Base-by-base conservation (phyloP, 2,797 vertebrate species). In the Adrianichthys oophorus region DNA sequence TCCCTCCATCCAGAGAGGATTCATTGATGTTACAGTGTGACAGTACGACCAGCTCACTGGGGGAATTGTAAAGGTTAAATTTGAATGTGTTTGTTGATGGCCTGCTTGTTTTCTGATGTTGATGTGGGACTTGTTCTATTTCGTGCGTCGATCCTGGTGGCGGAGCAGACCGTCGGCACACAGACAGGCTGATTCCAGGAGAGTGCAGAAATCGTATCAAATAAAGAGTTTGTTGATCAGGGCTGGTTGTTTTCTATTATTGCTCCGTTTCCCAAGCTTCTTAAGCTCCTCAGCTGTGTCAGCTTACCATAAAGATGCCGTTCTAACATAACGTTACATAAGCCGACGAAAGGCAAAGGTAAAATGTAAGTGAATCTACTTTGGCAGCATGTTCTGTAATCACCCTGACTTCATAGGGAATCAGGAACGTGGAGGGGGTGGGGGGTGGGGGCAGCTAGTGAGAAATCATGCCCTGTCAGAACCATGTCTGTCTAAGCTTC, bases 401-500 rank as follows among this genome's bases (percentile, higher is more conserved):
- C 82, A 81, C 80, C 85, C 80, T 87, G 77, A 88, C 86, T 87
- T 91, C 82, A 87, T 81, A 81, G 76, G 76, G 78, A 83, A 87
- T 84, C 78, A 79, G 85, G 79, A 84, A 78, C 83, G 78, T 83
- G 78, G 69, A 68, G 79, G 74, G 74, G 81, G 74, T 72, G 58
- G 54, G 68, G 64, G 79, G 24, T 67, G 74, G 68, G 69, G 73
- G 77, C 59, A 84, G 81, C 61, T 65, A 82, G 82, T 32, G 69
- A 81, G 84, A 80, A 87, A 84, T 83, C 82, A 76, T 79, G 73
- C 67, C 75, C 82, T 91, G 89, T 93, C 90, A 91, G 85, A 88
- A 85, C 68, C 71, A 41, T 87, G 85, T 89, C 86, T 89, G 87
- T 92, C 83, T 88, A 89, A 90, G 88, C 83, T 88, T 87, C 85